These are phyloP conservation scores for Nymphalis c-album DNA, from an alignment of 2,888 invertebrate species.

Conservation along the genomic window DNA sequence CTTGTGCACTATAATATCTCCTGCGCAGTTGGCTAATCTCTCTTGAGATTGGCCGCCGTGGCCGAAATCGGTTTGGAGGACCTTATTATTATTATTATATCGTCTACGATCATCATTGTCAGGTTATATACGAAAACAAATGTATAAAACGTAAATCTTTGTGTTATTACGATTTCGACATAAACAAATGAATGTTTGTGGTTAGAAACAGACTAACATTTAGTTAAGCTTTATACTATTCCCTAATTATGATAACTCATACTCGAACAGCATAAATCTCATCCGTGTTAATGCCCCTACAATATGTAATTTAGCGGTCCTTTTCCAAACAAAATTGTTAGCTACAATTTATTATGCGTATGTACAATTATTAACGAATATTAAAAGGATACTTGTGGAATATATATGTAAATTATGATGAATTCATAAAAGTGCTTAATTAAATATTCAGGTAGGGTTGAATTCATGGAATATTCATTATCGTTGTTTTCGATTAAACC, in stretches of 20 bases:
- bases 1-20: too few relatives aligned
- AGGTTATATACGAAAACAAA: too few relatives aligned
- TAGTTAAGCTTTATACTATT: not conserved
- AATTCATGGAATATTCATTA: not conserved
- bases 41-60: too few relatives aligned
- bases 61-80: too few relatives aligned
- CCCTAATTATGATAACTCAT: slow-evolving; percentile 4
- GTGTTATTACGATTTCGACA: not conserved
- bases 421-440: not conserved
- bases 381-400: not conserved
- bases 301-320: slow-evolving; percentile 5
- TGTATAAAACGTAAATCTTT: too few relatives aligned
- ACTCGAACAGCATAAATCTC: slow-evolving; percentile 10
- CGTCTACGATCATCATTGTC: too few relatives aligned
- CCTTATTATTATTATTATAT: too few relatives aligned
- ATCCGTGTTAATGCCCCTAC: slow-evolving; percentile 13
- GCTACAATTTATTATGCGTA: slow-evolving; percentile 17
- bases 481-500: not conserved
- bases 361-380: not conserved
- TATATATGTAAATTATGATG: not conserved
- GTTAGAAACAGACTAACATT: not conserved
- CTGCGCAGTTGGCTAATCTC: too few relatives aligned
- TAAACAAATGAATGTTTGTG: not conserved
- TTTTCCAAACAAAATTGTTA: slow-evolving; percentile 12
- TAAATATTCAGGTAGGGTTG: not conserved